A percentile compares a stretch with the other conserved stretches of the same genome.
phyloP scores from a whole-genome alignment of 2,797 vertebrate genomes.

The Micromesistius poutassou region DNA sequence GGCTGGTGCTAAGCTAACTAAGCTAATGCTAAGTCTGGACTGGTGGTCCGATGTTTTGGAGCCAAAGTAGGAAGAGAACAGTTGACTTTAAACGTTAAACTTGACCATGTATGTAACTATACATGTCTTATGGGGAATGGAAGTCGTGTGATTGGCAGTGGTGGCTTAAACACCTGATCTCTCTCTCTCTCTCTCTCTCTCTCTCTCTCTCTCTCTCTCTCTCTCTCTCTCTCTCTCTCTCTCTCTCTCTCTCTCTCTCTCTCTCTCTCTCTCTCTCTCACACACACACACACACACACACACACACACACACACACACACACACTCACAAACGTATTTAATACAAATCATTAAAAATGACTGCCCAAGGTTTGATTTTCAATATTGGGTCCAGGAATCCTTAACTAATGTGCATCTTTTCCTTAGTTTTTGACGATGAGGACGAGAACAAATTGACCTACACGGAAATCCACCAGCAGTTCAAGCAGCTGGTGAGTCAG shows the following conservation, averaged over 20 bases:
- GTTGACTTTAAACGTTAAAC: not conserved
- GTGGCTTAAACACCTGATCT: no score
- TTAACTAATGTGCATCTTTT: not conserved
- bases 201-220: no score
- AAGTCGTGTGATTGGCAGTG: not conserved
- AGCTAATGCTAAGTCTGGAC: constrained; percentile 40
- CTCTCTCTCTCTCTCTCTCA: no score
- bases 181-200: no score
- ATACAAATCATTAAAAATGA: not conserved
- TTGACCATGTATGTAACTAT: not conserved
- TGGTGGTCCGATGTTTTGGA: not conserved
- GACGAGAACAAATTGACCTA: constrained; percentile 97
- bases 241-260: no score
- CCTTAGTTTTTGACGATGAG: constrained; percentile 94
- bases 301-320: no score
- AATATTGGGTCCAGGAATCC: not conserved
- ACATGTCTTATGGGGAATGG: not conserved
- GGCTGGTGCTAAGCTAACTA: constrained; percentile 37
- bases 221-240: no score
- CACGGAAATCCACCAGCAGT: constrained; percentile 95
- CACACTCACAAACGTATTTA: no score
- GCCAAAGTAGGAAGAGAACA: not conserved
- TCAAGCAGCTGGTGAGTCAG: constrained; percentile 90
- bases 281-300: no score
- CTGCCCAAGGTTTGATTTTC: not conserved